These are phyloP conservation scores for Sthenelais limicola DNA, from an alignment of 2,888 invertebrate species.

Conservation along the genomic window DNA sequence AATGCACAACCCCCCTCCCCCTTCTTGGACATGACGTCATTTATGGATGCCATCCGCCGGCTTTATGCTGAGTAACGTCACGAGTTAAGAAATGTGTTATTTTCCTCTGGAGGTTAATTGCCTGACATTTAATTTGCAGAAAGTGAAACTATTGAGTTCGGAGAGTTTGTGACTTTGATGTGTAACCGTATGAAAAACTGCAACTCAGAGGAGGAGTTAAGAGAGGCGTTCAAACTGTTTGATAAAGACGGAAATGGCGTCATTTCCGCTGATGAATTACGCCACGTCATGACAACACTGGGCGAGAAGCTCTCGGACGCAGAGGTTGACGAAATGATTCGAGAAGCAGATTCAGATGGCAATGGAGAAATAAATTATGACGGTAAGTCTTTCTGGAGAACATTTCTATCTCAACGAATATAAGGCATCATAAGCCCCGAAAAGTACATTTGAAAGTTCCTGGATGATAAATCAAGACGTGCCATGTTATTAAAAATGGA, in stretches of 20 bases:
- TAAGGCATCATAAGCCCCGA: no score
- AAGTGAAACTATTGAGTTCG: constrained; percentile 13
- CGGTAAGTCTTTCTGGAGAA: constrained; percentile 12
- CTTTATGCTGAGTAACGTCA: no score
- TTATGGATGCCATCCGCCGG: no score
- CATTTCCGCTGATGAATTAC: constrained; percentile 7
- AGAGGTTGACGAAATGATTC: constrained; percentile 33
- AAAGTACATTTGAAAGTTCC: no score
- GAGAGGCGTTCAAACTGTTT: constrained; percentile 25
- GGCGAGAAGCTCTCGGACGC: constrained; percentile 30
- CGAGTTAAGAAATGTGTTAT: no score
- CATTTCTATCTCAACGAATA: no score
- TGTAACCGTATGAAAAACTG: background rate
- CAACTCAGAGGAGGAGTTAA: constrained; percentile 16
- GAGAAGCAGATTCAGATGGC: constrained; percentile 22
- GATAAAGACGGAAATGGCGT: constrained; percentile 34
- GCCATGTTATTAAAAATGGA: no score
- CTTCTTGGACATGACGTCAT: no score
- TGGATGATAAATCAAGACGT: no score
- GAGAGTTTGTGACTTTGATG: constrained; percentile 24
- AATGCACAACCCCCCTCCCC: no score
- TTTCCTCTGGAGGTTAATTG: no score
- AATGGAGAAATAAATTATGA: constrained; percentile 34
- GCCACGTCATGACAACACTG: constrained; percentile 22
- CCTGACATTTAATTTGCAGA: no score